Conservation (phyloP, 2,797 vertebrate genomes). For the Thamnophis elegans region DNA sequence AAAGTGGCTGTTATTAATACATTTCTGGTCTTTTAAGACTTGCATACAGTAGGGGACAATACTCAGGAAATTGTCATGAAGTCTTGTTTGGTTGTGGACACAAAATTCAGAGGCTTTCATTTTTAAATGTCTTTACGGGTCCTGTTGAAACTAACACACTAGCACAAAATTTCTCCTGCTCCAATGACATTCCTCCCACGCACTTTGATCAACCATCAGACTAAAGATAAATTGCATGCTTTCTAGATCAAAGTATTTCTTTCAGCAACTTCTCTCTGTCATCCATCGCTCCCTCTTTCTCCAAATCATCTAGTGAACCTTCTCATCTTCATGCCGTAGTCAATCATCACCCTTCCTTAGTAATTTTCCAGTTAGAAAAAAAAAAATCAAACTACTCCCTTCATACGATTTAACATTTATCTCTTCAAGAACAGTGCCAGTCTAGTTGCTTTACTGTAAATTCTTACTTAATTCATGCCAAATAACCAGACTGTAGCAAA, state of each 20-base stretch:
- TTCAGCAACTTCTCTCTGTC: not conserved
- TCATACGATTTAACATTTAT: not conserved
- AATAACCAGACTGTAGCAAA: not conserved
- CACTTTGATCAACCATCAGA: not conserved
- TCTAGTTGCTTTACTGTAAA: not conserved
- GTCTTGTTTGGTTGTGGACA: not conserved
- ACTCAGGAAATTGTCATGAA: slow-evolving; percentile 13
- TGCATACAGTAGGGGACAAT: not conserved
- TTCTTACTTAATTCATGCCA: not conserved
- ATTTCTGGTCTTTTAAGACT: not conserved
- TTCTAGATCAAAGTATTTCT: not conserved
- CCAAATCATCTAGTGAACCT: not conserved
- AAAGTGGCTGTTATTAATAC: not conserved
- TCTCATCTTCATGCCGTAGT: not conserved
- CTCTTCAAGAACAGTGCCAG: not conserved
- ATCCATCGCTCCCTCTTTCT: not conserved
- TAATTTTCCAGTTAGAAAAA: not conserved
- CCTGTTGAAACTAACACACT: slow-evolving; percentile 7
- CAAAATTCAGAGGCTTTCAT: not conserved
- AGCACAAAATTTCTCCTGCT: not conserved
- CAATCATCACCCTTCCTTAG: not conserved
- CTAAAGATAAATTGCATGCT: not conserved
- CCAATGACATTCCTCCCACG: not conserved
- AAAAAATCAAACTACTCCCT: not conserved
- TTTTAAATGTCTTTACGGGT: not conserved